These are phyloP conservation scores for Mastigias papua DNA, from an alignment of 30 jellyfish, hydroid and myxozoan genomes.

Conservation along the genomic window DNA sequence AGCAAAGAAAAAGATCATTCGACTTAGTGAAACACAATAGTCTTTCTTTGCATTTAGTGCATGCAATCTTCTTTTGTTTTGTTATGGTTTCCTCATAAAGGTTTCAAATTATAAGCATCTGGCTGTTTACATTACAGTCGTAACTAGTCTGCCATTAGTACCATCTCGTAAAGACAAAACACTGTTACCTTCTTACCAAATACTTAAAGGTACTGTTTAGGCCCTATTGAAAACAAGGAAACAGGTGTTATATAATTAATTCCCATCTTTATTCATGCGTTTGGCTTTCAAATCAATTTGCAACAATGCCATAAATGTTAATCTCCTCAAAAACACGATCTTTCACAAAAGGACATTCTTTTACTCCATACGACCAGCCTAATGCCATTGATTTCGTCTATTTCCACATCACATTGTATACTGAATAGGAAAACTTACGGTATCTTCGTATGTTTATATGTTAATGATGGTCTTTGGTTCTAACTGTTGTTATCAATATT, in stretches of 20 bases:
- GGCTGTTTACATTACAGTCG: background rate
- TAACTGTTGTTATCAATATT: too few species aligned
- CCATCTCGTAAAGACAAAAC: background rate
- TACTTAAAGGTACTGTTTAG: background rate
- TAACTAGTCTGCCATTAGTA: background rate
- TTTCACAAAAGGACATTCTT: background rate
- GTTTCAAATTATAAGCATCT: conserved; percentile 23
- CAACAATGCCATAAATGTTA: conserved; percentile 14
- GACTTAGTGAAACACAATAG: conserved; percentile 17
- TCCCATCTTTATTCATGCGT: background rate
- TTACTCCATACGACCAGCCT: background rate
- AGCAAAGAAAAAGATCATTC: conserved; percentile 10
- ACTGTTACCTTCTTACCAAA: background rate
- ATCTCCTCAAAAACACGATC: conserved; percentile 14
- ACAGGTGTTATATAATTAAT: background rate
- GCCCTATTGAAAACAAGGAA: background rate
- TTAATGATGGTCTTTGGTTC: too few species aligned
- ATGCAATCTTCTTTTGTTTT: background rate
- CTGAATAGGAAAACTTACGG: too few species aligned
- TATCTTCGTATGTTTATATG: too few species aligned
- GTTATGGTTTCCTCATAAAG: conserved; percentile 4
- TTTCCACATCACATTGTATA: too few species aligned
- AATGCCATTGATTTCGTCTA: background rate
- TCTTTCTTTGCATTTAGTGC: background rate
- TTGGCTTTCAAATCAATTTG: conserved; percentile 9